These are phyloP conservation scores for Sarotherodon lohbergeri DNA, from an alignment of 2,113 vertebrate species.

Conservation along the genomic window DNA sequence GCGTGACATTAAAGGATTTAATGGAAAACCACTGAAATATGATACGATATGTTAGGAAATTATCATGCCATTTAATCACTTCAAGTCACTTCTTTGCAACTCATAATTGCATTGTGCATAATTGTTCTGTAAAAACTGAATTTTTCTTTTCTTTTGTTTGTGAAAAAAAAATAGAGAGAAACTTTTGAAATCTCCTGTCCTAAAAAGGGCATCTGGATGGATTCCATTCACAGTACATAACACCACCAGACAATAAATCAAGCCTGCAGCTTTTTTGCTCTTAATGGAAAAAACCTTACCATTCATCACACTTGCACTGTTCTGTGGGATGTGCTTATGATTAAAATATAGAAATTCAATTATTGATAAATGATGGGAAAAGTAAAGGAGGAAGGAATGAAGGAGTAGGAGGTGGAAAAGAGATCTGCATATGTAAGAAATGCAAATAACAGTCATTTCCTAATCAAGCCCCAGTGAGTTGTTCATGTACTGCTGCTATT, in stretches of 20 bases:
- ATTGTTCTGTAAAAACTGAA: background rate
- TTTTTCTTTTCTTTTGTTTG: background rate
- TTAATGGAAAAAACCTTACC: slow-evolving; percentile 11
- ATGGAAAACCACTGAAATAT: background rate
- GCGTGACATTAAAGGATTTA: background rate
- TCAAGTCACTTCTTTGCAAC: background rate
- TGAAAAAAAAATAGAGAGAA: background rate
- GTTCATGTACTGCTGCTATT: background rate
- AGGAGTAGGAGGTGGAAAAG: background rate
- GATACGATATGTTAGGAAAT: background rate
- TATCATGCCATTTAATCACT: background rate
- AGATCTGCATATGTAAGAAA: background rate
- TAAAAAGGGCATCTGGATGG: background rate
- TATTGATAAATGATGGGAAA: background rate
- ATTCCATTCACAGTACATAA: slow-evolving; percentile 14
- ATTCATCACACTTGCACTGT: slow-evolving; percentile 21
- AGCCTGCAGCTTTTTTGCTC: background rate
- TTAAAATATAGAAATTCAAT: slow-evolving; percentile 4
- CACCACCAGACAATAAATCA: slow-evolving; percentile 30
- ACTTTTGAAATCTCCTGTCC: background rate
- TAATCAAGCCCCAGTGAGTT: background rate
- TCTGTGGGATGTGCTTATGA: background rate
- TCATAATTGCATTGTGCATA: background rate
- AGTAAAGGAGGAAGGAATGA: background rate
- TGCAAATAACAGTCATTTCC: background rate